Percentiles rank a stretch among this genome's conserved stretches.
phyloP scores from a whole-genome alignment of 2,888 invertebrate species.

The Rotaria sp. region DNA sequence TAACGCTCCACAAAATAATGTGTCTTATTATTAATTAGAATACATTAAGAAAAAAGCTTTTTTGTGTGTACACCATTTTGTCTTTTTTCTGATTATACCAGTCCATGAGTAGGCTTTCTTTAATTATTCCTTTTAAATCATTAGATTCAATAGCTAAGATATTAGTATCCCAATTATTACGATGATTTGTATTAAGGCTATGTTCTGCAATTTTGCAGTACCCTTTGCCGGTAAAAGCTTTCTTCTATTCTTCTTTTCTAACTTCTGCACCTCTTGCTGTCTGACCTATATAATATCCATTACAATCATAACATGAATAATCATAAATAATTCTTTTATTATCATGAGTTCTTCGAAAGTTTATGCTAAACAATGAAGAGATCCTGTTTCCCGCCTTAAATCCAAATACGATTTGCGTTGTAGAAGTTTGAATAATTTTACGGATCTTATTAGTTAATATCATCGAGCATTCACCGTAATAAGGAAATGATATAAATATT shows the following conservation, averaged over 20 bases:
- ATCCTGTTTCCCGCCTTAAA: background rate
- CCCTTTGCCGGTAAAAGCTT: background rate
- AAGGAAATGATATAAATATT: background rate
- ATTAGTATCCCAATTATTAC: background rate
- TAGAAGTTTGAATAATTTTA: background rate
- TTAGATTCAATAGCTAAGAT: background rate
- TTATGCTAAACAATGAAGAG: background rate
- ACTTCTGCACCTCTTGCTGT: background rate
- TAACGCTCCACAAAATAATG: background rate
- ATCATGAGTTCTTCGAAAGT: background rate
- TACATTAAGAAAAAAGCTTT: background rate
- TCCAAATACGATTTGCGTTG: background rate
- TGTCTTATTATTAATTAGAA: background rate
- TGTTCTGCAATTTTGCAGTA: background rate
- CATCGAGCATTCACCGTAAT: background rate
- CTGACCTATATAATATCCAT: background rate
- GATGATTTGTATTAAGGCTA: background rate
- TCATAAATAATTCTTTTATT: background rate
- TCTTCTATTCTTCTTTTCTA: background rate
- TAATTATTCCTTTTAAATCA: background rate
- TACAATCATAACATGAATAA: background rate
- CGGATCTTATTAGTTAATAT: background rate
- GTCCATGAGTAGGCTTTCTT: background rate
- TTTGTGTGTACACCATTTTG: background rate
- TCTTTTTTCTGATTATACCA: background rate